Conservation (phyloP, 2,113 vertebrate genomes). For the Syngnathus scovelli region DNA sequence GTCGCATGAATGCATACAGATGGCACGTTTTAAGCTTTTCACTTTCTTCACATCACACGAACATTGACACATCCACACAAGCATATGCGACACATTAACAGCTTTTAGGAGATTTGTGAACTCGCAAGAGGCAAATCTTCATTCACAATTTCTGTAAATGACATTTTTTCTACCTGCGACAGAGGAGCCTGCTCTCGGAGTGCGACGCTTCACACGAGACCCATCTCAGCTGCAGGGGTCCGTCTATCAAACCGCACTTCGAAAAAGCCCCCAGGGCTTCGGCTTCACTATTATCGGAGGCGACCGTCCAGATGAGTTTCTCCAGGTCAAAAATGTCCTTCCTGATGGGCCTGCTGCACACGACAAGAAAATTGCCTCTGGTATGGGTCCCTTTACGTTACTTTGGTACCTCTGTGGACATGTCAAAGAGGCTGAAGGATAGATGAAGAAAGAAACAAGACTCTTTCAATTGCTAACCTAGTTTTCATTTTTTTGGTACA, state of each 20-base stretch:
- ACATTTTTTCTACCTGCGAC: slow-evolving; percentile 8
- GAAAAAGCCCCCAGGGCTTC: slow-evolving; percentile 91
- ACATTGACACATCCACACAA: neutral
- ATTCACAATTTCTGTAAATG: neutral
- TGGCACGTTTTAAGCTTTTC: slow-evolving; percentile 33
- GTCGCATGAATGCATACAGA: slow-evolving; percentile 22
- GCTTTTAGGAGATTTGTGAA: neutral
- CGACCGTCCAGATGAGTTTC: slow-evolving; percentile 93
- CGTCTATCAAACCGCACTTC: slow-evolving; percentile 80
- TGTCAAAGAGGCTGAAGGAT: neutral
- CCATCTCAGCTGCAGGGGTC: slow-evolving; percentile 86
- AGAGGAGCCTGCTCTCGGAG: slow-evolving; percentile 66
- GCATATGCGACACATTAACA: neutral
- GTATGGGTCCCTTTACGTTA: slow-evolving; percentile 55
- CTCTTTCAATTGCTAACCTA: neutral
- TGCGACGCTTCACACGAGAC: slow-evolving; percentile 83
- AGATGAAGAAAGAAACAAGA: neutral
- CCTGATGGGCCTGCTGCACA: slow-evolving; percentile 91
- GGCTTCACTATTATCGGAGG: slow-evolving; percentile 99
- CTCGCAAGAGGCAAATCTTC: neutral
- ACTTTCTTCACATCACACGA: neutral
- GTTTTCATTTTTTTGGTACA: neutral
- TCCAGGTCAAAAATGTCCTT: slow-evolving; percentile 95
- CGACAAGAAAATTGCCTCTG: slow-evolving; percentile 91
- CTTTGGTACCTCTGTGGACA: neutral